A percentile compares a stretch with the other conserved stretches of the same genome.
Conservation (phyloP, 2,888 invertebrate genomes). For the Meiosimyza decipiens region DNA sequence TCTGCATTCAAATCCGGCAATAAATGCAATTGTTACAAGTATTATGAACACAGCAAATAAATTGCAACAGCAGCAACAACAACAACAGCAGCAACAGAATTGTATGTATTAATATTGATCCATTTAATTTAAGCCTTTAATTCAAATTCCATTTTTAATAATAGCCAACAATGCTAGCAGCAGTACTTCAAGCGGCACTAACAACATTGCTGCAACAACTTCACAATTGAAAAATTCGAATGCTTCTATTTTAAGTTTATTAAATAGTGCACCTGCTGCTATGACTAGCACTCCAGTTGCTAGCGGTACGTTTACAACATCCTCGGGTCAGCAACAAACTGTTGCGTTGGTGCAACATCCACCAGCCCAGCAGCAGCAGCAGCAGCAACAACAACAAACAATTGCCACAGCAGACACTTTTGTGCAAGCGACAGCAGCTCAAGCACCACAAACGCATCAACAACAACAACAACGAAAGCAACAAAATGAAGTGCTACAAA, state of each 20-base stretch:
- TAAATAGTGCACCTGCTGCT: constrained; percentile 82
- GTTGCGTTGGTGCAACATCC: constrained; percentile 54
- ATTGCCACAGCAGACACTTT: constrained; percentile 54
- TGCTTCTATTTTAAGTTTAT: constrained; percentile 80
- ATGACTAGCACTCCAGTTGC: constrained; percentile 74
- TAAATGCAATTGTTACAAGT: constrained; percentile 82
- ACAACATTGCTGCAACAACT: constrained; percentile 37
- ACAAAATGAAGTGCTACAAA: constrained; percentile 63
- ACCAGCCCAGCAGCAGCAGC: constrained; percentile 42
- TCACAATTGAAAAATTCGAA: constrained; percentile 67
- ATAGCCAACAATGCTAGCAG: constrained; percentile 36
- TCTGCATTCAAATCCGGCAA: constrained; percentile 70
- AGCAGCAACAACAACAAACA: constrained; percentile 52
- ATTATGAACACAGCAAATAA: constrained; percentile 86
- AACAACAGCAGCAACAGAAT: constrained; percentile 52
- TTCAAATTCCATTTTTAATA: constrained; percentile 17
- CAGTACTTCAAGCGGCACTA: not conserved
- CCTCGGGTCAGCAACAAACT: constrained; percentile 52
- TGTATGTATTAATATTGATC: not conserved
- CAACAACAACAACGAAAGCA: constrained; percentile 52
- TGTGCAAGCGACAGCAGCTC: constrained; percentile 54
- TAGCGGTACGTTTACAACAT: constrained; percentile 63
- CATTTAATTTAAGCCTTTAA: not conserved
- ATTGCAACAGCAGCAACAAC: constrained; percentile 75
- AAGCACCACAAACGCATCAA: constrained; percentile 44